Evolutionary conservation across 2,113 vertebrate genomes (phyloP).

Genomic region (Leucopsar rothschildi): DNA sequence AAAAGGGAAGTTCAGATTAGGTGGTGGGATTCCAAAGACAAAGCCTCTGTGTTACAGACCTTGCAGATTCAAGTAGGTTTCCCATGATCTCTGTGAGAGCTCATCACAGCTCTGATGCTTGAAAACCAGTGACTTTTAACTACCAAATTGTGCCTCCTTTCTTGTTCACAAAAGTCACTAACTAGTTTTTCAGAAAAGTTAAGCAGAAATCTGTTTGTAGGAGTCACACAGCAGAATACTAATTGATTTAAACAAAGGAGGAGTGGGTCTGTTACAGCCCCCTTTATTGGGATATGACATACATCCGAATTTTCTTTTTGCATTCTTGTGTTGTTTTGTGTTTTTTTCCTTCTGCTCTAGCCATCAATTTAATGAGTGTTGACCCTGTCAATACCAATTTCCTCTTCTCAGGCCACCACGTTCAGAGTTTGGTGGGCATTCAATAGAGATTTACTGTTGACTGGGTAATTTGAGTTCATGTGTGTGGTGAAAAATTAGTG

Average conservation of each 20-base stretch:
- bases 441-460: slow-evolving; percentile 73
- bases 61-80: neutral
- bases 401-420: slow-evolving; percentile 59
- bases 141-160: neutral
- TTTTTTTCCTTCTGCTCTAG: neutral
- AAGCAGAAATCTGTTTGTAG: neutral
- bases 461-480: slow-evolving; percentile 76
- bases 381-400: slow-evolving; percentile 69
- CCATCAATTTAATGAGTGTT: slow-evolving; percentile 64
- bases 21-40: neutral
- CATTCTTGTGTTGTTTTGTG: neutral
- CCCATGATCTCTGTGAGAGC: neutral
- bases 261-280: neutral
- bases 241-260: slow-evolving; percentile 29
- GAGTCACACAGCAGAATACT: slow-evolving; percentile 7
- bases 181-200: slow-evolving; percentile 12
- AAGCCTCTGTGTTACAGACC: neutral
- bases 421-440: slow-evolving; percentile 58
- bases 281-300: slow-evolving; percentile 32
- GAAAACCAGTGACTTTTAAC: slow-evolving; percentile 11
- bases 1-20: neutral
- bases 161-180: neutral
- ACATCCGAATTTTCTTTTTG: neutral
- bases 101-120: neutral
- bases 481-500: slow-evolving; percentile 75